Evolutionary conservation across 2,888 invertebrate genomes (phyloP), one percentile per base, ranked within the genome.

Genomic region (Acronicta leporina): DNA sequence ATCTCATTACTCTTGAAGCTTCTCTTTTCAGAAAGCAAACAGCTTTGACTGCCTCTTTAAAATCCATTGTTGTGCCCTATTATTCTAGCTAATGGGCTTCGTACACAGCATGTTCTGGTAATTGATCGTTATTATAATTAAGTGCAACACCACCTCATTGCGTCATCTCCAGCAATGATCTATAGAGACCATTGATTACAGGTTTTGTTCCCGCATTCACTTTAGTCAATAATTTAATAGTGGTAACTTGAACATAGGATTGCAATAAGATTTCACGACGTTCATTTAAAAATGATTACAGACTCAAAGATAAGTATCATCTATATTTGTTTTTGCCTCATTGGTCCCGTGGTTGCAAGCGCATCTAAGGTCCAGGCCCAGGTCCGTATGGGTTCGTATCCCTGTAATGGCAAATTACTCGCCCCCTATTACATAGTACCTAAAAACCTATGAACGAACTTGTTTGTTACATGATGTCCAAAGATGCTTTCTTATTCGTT

Each of bases 41-140:
- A 60, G 11, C 25, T 60, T 44, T 10, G 33, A 33, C 33, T 5
- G 30, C n/a, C 27, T 4, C 15, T 38, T 10, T 16, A 45, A 11
- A 27, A 15, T 8, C 50, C 45, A 68, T 61, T 56, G 57, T 57
- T 33, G 8, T 48, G 4, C 9, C 1, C 13, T 56, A 62, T 63
- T 58, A 48, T 61, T 15, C 38, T 15, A 46, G 14, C 8, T 61
- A 70, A 71, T 61, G 40, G 63, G 30, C 30, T 49, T 51, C 7
- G 38, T 42, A 57, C 48, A 45, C 42, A 52, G 38, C 63, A 47
- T 61, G 66, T 67, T 65, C 46, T 43, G 49, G 33, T 71, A 77
- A 72, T 75, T 73, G 55, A 72, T 77, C 68, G 61, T 67, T 63
- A 66, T 68, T 57, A 68, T 68, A 68, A 77, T 71, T 68, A 63